Evolutionary conservation across 1,140 invertebrate species (phyloP).

Genomic region (Sinonovacula constricta): DNA sequence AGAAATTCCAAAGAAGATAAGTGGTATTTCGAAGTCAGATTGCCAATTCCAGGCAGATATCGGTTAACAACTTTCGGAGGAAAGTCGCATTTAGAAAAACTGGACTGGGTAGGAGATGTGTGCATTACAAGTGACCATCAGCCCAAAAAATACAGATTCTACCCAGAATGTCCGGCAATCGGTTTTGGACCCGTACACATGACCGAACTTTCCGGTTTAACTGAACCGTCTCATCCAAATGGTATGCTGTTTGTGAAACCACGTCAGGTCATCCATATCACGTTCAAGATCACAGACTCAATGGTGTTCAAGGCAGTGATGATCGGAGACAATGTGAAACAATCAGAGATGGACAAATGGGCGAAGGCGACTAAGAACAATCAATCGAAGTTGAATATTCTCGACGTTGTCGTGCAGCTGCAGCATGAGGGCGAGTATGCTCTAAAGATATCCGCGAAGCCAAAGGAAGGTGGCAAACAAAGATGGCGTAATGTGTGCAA

Average conservation of each 20-base stretch:
- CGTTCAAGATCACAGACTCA: constrained; percentile 19
- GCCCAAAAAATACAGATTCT: constrained; percentile 6
- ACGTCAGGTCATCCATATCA: constrained; percentile 27
- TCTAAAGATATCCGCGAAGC: constrained; percentile 15
- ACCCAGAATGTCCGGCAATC: constrained; percentile 36
- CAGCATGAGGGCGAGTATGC: constrained; percentile 38
- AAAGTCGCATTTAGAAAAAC: neutral
- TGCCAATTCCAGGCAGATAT: constrained; percentile 36
- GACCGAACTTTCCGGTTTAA: constrained; percentile 29
- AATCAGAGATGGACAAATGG: constrained; percentile 29
- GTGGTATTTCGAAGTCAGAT: constrained; percentile 27
- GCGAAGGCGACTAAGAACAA: constrained; percentile 31
- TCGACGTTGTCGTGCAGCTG: constrained; percentile 25
- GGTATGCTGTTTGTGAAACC: constrained; percentile 41
- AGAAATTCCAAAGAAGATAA: constrained; percentile 11
- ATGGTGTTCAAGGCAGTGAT: constrained; percentile 19
- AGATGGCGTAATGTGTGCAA: constrained; percentile 40
- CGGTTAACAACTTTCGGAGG: constrained; percentile 46
- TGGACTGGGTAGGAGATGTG: constrained; percentile 45
- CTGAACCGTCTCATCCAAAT: constrained; percentile 30
- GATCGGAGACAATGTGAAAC: constrained; percentile 5
- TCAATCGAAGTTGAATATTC: constrained; percentile 16
- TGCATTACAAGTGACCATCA: constrained; percentile 19
- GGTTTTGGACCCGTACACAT: constrained; percentile 43
- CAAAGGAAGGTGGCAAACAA: neutral